Conservation (phyloP, 2,797 vertebrate species). For the Sandelia bainsii region DNA sequence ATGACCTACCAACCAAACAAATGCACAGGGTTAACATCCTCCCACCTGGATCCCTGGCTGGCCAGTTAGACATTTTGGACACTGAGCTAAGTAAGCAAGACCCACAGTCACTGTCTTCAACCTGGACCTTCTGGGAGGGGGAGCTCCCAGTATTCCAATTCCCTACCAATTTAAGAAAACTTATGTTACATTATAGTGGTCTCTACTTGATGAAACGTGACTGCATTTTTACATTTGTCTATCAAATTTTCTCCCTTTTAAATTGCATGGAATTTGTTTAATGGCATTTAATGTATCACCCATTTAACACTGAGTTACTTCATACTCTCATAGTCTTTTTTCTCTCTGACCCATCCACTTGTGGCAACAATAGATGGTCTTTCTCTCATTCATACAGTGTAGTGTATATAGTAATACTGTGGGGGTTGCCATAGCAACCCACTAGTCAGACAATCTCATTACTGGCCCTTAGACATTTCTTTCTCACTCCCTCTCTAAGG, state of each 20-base stretch:
- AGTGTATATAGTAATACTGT: constrained; percentile 92
- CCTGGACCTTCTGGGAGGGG: constrained; percentile 31
- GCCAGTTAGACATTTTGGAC: constrained; percentile 49
- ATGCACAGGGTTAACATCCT: constrained; percentile 43
- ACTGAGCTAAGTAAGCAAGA: constrained; percentile 18
- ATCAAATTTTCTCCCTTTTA: constrained; percentile 27
- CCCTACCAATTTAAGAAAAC: constrained; percentile 25
- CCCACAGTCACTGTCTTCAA: background rate
- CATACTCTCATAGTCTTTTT: constrained; percentile 53
- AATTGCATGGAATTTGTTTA: constrained; percentile 43
- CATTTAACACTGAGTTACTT: constrained; percentile 63
- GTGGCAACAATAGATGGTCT: constrained; percentile 83
- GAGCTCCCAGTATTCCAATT: constrained; percentile 25
- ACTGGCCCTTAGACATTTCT: constrained; percentile 95
- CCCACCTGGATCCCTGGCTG: constrained; percentile 54
- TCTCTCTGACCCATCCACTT: constrained; percentile 78
- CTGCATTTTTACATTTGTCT: constrained; percentile 24
- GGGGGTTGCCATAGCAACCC: constrained; percentile 91
- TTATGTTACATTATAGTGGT: constrained; percentile 19
- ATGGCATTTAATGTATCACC: constrained; percentile 61
- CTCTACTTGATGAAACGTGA: constrained; percentile 19
- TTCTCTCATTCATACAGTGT: constrained; percentile 93
- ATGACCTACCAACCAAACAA: constrained; percentile 47
- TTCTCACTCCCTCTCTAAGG: constrained; percentile 89
- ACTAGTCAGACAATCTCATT: constrained; percentile 97